A percentile compares a stretch with the other conserved stretches of the same genome.
phyloP scores from a whole-genome alignment of 2,113 vertebrate species.

The Ploceus nigricollis region DNA sequence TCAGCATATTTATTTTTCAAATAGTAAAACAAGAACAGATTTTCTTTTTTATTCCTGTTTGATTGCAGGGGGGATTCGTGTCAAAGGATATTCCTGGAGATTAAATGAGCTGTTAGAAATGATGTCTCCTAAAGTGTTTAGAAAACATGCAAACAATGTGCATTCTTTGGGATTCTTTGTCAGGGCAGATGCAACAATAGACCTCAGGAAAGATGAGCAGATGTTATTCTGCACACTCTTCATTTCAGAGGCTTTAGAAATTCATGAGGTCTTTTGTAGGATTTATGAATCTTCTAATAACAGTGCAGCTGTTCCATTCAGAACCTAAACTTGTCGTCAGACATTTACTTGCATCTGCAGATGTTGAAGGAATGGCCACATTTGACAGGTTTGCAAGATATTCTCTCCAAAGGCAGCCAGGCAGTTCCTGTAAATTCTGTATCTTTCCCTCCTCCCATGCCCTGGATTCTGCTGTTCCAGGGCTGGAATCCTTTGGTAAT shows the following conservation, averaged over 20 bases:
- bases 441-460: not conserved
- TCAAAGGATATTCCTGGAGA: slow-evolving; percentile 45
- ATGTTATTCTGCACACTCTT: slow-evolving; percentile 55
- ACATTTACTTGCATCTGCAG: not conserved
- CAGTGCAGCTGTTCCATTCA: slow-evolving; percentile 40
- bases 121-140: not conserved
- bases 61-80: not conserved
- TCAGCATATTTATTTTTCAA: slow-evolving; percentile 13
- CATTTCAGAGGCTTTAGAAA: slow-evolving; percentile 58
- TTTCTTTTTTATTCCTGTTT: slow-evolving; percentile 16
- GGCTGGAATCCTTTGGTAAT: not conserved
- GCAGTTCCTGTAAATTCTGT: not conserved
- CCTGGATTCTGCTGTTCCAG: not conserved
- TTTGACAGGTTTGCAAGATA: not conserved
- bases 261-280: slow-evolving; percentile 56
- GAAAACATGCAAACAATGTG: slow-evolving; percentile 13
- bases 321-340: not conserved
- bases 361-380: not conserved
- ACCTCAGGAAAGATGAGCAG: slow-evolving; percentile 41
- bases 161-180: slow-evolving; percentile 39
- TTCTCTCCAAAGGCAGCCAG: not conserved
- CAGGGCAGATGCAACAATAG: slow-evolving; percentile 45
- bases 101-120: slow-evolving; percentile 23
- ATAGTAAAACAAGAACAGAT: slow-evolving; percentile 34
- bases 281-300: slow-evolving; percentile 34